phyloP scores from a whole-genome alignment of 2,113 vertebrate genomes.

The Phainopepla nitens region DNA sequence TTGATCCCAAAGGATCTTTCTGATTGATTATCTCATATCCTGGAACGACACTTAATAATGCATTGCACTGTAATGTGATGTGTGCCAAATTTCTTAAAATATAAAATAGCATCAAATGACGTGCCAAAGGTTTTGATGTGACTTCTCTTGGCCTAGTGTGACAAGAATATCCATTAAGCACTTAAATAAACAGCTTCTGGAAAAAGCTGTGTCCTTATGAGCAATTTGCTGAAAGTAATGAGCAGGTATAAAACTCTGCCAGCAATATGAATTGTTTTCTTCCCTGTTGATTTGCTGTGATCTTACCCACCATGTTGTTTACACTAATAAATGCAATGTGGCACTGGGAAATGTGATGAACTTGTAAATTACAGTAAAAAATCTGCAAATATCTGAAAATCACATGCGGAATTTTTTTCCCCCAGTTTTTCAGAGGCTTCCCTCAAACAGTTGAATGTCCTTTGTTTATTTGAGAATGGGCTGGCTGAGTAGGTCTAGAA shows the following conservation, averaged over 20 bases:
- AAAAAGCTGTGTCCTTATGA: not conserved
- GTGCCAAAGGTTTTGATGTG: conserved; percentile 46
- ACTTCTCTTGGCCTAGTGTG: not conserved
- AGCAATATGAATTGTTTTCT: conserved; percentile 2
- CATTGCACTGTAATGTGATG: not conserved
- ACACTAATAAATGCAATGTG: not conserved
- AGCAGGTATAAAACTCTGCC: conserved; percentile 10
- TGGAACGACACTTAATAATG: conserved; percentile 67
- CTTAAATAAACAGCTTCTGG: not conserved
- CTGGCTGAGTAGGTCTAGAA: not conserved
- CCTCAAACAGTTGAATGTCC: not conserved
- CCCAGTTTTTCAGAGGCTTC: not conserved
- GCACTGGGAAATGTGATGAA: not conserved
- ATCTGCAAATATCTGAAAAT: not conserved
- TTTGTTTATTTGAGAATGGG: not conserved
- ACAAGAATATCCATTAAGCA: conserved; percentile 22
- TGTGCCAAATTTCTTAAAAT: conserved; percentile 36
- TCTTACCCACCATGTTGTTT: not conserved
- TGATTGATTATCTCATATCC: conserved; percentile 64
- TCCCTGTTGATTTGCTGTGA: not conserved
- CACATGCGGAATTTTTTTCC: fast-evolving
- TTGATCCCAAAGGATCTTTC: conserved; percentile 63
- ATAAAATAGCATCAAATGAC: not conserved
- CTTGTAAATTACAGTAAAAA: not conserved
- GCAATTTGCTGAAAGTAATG: not conserved